A percentile compares a stretch with the other conserved stretches of the same genome.
These are phyloP conservation scores for Pangasius larnaudii DNA, from an alignment of 2,797 vertebrate species.

Conservation along the genomic window DNA sequence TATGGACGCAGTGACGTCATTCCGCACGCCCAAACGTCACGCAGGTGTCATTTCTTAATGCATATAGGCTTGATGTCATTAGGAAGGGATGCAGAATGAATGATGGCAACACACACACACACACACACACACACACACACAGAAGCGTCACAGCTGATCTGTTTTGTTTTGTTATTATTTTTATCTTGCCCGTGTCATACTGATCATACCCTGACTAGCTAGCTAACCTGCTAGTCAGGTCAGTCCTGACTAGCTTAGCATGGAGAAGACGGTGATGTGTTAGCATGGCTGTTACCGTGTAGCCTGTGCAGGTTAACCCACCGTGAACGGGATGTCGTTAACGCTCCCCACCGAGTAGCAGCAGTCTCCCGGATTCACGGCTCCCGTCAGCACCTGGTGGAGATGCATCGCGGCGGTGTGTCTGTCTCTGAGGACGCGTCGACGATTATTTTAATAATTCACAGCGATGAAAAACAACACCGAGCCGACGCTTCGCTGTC, in stretches of 20 bases:
- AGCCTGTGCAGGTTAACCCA: neutral
- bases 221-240: neutral
- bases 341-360: slow-evolving; percentile 32
- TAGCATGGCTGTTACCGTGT: neutral
- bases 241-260: neutral
- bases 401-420: slow-evolving; percentile 7
- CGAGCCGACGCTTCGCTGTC: neutral
- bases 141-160: neutral
- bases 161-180: neutral
- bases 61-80: neutral
- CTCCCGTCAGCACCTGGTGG: slow-evolving; percentile 32
- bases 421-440: neutral
- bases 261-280: too few species aligned
- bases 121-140: neutral
- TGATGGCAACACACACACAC: neutral
- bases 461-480: neutral
- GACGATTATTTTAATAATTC: neutral
- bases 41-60: neutral
- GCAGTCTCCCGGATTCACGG: slow-evolving; percentile 28
- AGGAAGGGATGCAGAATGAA: neutral
- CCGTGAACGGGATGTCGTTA: slow-evolving; percentile 24
- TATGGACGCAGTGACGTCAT: neutral
- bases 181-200: neutral
- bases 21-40: neutral
- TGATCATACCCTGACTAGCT: neutral